Evolutionary conservation across 2,797 vertebrate genomes (phyloP), one percentile per base, ranked within the genome.

Genomic region (Aphelocoma californica): DNA sequence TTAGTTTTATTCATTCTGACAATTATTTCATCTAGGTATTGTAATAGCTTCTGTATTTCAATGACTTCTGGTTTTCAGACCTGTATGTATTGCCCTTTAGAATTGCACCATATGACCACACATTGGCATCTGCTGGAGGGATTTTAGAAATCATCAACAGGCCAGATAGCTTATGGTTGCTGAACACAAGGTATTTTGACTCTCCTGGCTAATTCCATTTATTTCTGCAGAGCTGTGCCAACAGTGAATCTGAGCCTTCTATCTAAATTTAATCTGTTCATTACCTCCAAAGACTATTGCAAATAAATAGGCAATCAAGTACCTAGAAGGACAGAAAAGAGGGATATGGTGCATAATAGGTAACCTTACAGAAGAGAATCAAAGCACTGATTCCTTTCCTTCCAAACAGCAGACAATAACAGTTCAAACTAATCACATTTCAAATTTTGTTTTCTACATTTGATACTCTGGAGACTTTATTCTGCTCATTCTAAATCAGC

Each of bases 231-330:
- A 84, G 73, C 90, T 95, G 78, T 90, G 77, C 92, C 92, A 90
- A 94, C 32, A 86, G 23, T 51, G 67, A 93, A 92, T 92, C 80
- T 81, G 62, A 96, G 91, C 78, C 77, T 48, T 91, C 90, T 95
- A 92, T 93, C 91, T 96, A 93, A 86, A 96, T 92, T 96, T 94
- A 96, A 94, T 96, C 91, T 95, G 92, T 72, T 95, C 92, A 93
- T 96, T 97, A 95, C 87, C 58, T 96, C 66, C 31, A 10, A 94
- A 95, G 82, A 92, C 93, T 92, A 93, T 86, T 86, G 94, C 88
- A 96, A 95, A 97, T 95, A 95, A 95, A 96, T 66, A 97, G 86
- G 81, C 86, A 93, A 96, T 94, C 87, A 91, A 83, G 75, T 58
- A 81, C 51, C 54, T 83, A 90, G 87, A 90, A 90, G 51, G 91